Percentiles rank a stretch among this genome's conserved stretches.
Conservation (phyloP, 2,888 invertebrate genomes). For the Mycalesis mineus region DNA sequence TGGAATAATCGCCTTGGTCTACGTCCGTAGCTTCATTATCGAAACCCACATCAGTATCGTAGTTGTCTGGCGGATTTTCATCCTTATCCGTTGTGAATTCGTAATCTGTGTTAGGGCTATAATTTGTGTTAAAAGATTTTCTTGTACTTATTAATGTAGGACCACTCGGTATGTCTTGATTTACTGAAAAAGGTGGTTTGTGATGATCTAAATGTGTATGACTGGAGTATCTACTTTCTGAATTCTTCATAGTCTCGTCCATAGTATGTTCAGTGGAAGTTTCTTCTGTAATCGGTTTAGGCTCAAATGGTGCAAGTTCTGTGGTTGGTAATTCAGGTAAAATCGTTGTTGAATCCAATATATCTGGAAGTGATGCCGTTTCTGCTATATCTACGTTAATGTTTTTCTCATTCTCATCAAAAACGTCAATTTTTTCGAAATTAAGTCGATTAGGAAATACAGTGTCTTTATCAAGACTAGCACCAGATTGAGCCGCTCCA, state of each 20-base stretch:
- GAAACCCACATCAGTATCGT: conserved; percentile 62
- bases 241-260: conserved; percentile 40
- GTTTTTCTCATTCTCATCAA: conserved; percentile 62
- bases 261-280: conserved; percentile 31
- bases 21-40: conserved; percentile 63
- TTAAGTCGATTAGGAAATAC: conserved; percentile 62
- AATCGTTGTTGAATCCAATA: conserved; percentile 23
- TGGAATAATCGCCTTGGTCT: conserved; percentile 77
- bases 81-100: conserved; percentile 63
- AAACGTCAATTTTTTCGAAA: conserved; percentile 67
- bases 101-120: conserved; percentile 45
- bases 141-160: conserved; percentile 49
- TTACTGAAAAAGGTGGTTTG: conserved; percentile 34
- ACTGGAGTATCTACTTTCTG: conserved; percentile 43
- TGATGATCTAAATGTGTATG: conserved; percentile 68
- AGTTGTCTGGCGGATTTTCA: conserved; percentile 55
- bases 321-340: conserved; percentile 17
- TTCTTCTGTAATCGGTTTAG: conserved; percentile 22
- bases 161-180: conserved; percentile 31
- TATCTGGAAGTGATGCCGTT: conserved; percentile 18
- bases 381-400: conserved; percentile 46
- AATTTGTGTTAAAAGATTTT: conserved; percentile 56
- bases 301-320: conserved; percentile 18
- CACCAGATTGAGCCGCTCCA: conserved; percentile 90
- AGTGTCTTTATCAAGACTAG: conserved; percentile 81